Base-by-base conservation (phyloP, 1,140 invertebrate genomes). In the Halictus rubicundus region DNA sequence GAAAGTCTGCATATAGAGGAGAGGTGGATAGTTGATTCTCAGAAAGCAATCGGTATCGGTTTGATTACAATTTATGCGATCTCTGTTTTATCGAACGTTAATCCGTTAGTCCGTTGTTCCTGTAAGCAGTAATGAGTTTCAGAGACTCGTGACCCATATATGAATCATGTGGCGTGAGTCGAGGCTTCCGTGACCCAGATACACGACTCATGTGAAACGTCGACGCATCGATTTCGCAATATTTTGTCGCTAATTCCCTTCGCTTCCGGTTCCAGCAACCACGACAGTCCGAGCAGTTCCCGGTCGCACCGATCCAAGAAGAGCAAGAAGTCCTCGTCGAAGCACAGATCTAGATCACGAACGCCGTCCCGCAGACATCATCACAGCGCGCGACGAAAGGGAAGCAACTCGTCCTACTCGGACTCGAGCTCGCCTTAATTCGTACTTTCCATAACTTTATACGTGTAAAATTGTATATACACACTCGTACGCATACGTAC, bases 301-400 rank as follows among this genome's bases (percentile, higher is more conserved):
- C 87, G 90, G 49, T 90, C 90, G 16, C 92, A 92, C 52, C 91
- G 91, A 81, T 82, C 88, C 0, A 93, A 92, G 80, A 93, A 93
- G 69, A 92, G 84, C 68, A 93, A 93, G 84, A 93, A 93, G 65
- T 90, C 89, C 19, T 87, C 90, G 6, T 91, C 91, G 1, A 89
- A 88, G 65, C 90, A 92, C 57, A 87, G 90, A 82, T 89, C 89
- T 19, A 89, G 89, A 21, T 93, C 92, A n/a, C 87, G 91, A 46
- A 91, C 89, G 86, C 88, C 90, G 0, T 87, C 90, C 19, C 82
- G 88, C 23, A 90, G 85, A 61, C 87, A 91, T 66, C 87, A 89
- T 14, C 82, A 89, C 16, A 88, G 87, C 72, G 83, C 89, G 21
- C 86, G 87, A 74, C 82, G 88, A 78, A 89, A 83, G 76, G 88